These are phyloP conservation scores for Zosterops borbonicus DNA, from an alignment of 2,113 vertebrate genomes.

Conservation along the genomic window DNA sequence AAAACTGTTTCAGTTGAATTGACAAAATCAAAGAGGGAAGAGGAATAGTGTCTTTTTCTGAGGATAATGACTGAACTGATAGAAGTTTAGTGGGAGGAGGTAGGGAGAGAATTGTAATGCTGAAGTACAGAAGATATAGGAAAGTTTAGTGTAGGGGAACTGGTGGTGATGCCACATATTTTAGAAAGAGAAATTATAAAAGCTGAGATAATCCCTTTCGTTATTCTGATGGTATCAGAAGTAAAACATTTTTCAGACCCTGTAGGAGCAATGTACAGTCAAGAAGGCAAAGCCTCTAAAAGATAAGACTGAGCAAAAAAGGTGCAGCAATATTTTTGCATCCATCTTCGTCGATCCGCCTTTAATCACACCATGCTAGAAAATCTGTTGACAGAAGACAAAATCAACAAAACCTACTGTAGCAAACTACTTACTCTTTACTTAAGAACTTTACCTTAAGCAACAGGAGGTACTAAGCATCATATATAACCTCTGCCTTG, in stretches of 20 bases:
- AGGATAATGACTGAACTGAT: background rate
- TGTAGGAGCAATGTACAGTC: background rate
- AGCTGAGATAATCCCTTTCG: background rate
- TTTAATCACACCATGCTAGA: background rate
- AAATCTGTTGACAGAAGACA: background rate
- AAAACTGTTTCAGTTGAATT: background rate
- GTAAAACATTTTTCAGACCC: background rate
- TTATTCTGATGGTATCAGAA: background rate
- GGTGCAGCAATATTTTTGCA: background rate
- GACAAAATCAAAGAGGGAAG: background rate
- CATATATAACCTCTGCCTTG: background rate
- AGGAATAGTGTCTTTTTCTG: background rate
- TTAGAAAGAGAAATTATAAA: background rate
- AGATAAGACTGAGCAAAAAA: background rate
- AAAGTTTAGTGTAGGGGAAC: background rate
- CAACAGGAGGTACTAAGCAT: background rate
- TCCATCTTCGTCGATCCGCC: rapidly evolving
- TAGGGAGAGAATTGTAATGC: background rate
- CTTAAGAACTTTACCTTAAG: background rate
- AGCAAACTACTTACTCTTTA: background rate
- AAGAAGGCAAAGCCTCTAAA: background rate
- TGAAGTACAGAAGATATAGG: background rate
- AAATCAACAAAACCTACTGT: background rate
- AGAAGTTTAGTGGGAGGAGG: background rate
- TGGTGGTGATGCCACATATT: background rate